Percentiles rank a stretch among this genome's conserved stretches.
These are phyloP conservation scores for Poeciliopsis turrubarensis DNA, from an alignment of 2,113 vertebrate genomes.

Conservation along the genomic window DNA sequence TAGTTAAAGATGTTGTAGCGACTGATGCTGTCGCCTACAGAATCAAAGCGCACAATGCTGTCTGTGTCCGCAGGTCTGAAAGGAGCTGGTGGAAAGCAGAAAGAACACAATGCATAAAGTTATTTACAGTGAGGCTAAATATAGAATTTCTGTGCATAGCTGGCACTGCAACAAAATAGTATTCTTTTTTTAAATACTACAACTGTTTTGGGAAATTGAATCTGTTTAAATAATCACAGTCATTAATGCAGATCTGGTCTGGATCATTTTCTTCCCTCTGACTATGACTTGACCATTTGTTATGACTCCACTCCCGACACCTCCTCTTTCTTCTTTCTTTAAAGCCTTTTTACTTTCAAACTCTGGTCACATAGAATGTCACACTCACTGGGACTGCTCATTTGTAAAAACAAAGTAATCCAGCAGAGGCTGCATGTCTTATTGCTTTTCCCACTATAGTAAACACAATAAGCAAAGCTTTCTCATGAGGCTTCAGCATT, in stretches of 20 bases:
- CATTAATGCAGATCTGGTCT: neutral
- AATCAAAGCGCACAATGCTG: conserved; percentile 89
- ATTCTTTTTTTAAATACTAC: neutral
- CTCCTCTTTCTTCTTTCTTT: neutral
- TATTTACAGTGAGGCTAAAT: neutral
- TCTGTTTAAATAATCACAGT: neutral
- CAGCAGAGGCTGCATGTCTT: neutral
- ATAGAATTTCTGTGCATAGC: neutral
- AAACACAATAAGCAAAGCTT: neutral
- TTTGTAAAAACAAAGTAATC: neutral
- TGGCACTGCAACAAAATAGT: neutral
- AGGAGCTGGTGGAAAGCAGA: conserved; percentile 82
- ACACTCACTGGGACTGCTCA: neutral
- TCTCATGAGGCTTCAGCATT: too few species aligned
- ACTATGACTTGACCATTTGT: too few species aligned
- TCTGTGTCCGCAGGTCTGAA: conserved; percentile 90
- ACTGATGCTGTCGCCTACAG: conserved; percentile 90
- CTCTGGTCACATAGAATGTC: neutral
- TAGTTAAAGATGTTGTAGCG: conserved; percentile 99
- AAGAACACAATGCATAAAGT: conserved; percentile 15
- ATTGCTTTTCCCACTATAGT: too few species aligned
- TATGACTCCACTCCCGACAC: too few species aligned
- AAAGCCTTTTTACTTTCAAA: neutral
- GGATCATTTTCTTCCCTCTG: neutral
- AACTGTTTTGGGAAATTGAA: neutral